These are phyloP conservation scores for Egretta garzetta DNA, from an alignment of 2,113 vertebrate species.

Conservation along the genomic window DNA sequence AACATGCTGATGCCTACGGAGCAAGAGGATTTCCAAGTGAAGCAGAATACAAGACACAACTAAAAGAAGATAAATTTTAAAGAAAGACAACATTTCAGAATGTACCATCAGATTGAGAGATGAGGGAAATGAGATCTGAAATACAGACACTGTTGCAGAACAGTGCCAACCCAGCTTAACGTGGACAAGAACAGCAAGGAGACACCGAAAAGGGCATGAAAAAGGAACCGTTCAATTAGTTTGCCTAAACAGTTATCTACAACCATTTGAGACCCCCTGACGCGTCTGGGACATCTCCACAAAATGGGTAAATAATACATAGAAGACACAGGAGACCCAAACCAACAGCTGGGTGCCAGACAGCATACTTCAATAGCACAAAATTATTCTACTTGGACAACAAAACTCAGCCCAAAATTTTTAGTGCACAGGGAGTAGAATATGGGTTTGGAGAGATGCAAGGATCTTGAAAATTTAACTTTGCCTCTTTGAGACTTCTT, in stretches of 20 bases:
- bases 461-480: not conserved
- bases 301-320: not conserved
- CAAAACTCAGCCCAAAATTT: not conserved
- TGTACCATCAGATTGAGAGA: not conserved
- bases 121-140: not conserved
- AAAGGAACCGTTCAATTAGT: not conserved
- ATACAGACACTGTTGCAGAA: not conserved
- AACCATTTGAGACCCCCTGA: not conserved
- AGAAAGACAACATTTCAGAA: not conserved
- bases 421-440: not conserved
- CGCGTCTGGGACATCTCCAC: not conserved
- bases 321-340: not conserved
- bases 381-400: not conserved
- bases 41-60: not conserved
- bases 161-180: not conserved
- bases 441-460: not conserved
- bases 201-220: not conserved
- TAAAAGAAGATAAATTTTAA: not conserved
- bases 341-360: not conserved
- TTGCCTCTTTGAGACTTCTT: not conserved
- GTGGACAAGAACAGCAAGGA: not conserved
- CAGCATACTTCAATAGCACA: not conserved
- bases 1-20: not conserved
- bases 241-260: not conserved
- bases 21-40: not conserved